These are phyloP conservation scores for Drosophila parvula DNA, from an alignment of 1,140 invertebrate genomes.

Conservation along the genomic window DNA sequence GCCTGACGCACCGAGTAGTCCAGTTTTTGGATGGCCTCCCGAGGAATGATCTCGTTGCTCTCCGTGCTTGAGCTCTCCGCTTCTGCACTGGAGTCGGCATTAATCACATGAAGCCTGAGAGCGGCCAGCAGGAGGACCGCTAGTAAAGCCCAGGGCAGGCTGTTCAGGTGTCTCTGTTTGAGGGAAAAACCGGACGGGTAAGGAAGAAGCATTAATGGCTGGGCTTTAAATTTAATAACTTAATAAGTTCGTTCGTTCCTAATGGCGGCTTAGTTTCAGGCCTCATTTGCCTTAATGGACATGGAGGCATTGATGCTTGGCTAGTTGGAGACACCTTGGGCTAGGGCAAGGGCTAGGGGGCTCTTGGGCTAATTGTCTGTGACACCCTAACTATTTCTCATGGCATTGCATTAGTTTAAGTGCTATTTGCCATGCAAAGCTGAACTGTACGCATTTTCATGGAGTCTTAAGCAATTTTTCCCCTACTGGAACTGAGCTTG, in stretches of 20 bases:
- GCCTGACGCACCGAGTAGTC: conserved; percentile 89
- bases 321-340: conserved; percentile 45
- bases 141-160: conserved; percentile 65
- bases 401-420: conserved; percentile 2
- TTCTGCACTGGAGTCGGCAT: conserved; percentile 46
- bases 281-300: conserved; percentile 63
- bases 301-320: conserved; percentile 20
- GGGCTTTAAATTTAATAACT: conserved; percentile 55
- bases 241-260: conserved; percentile 43
- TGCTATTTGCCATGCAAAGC: not conserved
- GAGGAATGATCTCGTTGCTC: conserved; percentile 84
- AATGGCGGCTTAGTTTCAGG: conserved; percentile 47
- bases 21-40: conserved; percentile 86
- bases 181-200: conserved; percentile 6
- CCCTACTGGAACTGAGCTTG: not conserved
- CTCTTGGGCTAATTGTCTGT: conserved; percentile 33
- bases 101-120: conserved; percentile 57
- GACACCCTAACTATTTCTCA: conserved; percentile 30
- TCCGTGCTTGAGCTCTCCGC: conserved; percentile 84
- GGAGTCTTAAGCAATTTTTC: not conserved
- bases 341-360: no score
- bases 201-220: conserved; percentile 39
- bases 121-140: conserved; percentile 55
- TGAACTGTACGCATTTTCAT: not conserved
- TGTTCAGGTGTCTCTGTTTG: conserved; percentile 64